phyloP scores from a whole-genome alignment of 23 tunicate genomes.

The Phallusia fumigata region DNA sequence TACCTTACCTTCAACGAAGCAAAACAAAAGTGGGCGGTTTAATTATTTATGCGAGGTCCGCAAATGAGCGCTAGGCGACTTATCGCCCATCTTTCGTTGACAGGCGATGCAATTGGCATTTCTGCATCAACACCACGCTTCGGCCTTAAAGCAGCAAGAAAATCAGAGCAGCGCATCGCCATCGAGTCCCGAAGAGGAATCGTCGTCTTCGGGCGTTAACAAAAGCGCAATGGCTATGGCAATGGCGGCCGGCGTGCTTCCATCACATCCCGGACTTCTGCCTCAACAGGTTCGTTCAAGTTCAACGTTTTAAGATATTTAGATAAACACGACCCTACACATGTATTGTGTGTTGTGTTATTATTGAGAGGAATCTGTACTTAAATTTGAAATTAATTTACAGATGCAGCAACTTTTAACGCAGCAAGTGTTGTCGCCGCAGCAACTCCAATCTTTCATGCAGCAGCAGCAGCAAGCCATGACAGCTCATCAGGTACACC shows the following conservation, averaged over 20 bases:
- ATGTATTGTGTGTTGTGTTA: background rate
- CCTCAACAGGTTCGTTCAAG: constrained; percentile 30
- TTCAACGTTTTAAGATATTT: background rate
- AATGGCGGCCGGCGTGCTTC: constrained; percentile 40
- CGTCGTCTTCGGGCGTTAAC: constrained; percentile 20
- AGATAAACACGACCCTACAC: too few relatives aligned
- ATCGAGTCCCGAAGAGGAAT: constrained; percentile 43
- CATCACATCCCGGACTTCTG: background rate
- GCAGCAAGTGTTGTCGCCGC: constrained; percentile 66
- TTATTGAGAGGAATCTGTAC: too few relatives aligned
- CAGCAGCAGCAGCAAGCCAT: constrained; percentile 62
- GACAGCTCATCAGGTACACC: constrained; percentile 58
- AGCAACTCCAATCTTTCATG: constrained; percentile 67
- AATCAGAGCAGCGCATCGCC: constrained; percentile 26
- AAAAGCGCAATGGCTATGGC: constrained; percentile 57
- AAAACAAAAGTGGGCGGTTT: background rate
- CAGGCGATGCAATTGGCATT: constrained; percentile 84
- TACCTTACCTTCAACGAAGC: background rate
- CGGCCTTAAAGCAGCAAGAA: constrained; percentile 33
- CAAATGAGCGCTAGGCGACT: constrained; percentile 4
- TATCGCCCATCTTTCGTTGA: constrained; percentile 2
- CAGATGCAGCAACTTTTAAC: constrained; percentile 83
- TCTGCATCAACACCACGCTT: constrained; percentile 52
- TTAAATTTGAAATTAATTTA: background rate
- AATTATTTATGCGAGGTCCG: background rate